Percentiles rank a stretch among this genome's conserved stretches.
Conservation (phyloP, 2,888 invertebrate species). For the Melanostoma scalare region DNA sequence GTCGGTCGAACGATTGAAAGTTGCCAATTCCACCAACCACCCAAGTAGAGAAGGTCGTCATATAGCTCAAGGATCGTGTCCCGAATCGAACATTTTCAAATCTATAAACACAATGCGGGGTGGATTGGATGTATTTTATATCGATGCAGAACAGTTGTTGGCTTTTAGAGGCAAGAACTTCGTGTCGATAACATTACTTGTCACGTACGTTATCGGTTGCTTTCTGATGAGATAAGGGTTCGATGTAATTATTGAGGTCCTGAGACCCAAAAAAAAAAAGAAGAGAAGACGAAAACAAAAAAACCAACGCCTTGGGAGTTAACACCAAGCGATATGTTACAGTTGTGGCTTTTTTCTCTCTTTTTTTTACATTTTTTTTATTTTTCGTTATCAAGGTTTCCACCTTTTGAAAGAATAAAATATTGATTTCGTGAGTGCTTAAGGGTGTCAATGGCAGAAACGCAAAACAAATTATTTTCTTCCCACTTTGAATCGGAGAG, state of each 20-base stretch:
- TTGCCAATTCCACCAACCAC: background rate
- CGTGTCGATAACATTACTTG: slow-evolving; percentile 33
- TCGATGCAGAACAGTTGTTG: slow-evolving; percentile 5
- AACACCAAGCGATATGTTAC: slow-evolving; percentile 18
- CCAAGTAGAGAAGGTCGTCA: slow-evolving; percentile 24
- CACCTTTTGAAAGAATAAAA: slow-evolving; percentile 54
- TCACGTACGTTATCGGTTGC: slow-evolving; percentile 62
- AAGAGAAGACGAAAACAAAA: background rate
- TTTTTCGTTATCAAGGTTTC: slow-evolving; percentile 23
- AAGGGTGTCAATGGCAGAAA: slow-evolving; percentile 63
- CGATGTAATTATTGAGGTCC: slow-evolving; percentile 59
- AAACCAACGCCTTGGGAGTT: background rate
- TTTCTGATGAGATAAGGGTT: slow-evolving; percentile 48
- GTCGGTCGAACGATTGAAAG: slow-evolving; percentile 31
- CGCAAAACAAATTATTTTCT: slow-evolving; percentile 66
- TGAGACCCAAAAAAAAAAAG: background rate
- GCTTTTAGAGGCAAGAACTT: slow-evolving; percentile 20
- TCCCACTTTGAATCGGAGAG: slow-evolving; percentile 10
- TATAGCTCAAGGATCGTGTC: slow-evolving; percentile 54
- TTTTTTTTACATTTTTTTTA: slow-evolving; percentile 21
- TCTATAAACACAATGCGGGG: slow-evolving; percentile 11
- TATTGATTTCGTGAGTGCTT: slow-evolving; percentile 70
- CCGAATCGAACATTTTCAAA: slow-evolving; percentile 55
- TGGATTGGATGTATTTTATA: slow-evolving; percentile 19
- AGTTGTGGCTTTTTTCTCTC: slow-evolving; percentile 13